Conservation (phyloP, 2,888 invertebrate genomes). For the Xiphydria camelus region DNA sequence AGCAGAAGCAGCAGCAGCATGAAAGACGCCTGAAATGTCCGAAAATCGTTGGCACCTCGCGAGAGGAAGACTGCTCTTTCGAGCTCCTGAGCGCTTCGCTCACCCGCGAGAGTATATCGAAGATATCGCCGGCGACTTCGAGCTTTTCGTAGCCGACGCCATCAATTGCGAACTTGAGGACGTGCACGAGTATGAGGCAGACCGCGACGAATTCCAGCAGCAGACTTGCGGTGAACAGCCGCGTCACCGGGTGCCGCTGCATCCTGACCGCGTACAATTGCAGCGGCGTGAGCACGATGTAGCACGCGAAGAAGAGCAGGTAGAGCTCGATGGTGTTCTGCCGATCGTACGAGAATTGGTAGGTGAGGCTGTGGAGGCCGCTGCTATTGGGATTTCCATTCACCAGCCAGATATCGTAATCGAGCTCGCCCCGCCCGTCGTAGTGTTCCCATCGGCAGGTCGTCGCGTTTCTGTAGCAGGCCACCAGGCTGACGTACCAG, state of each 20-base stretch:
- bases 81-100: too few relatives aligned
- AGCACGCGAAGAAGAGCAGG: slow-evolving; percentile 83
- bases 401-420: slow-evolving; percentile 94
- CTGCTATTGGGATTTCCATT: slow-evolving; percentile 93
- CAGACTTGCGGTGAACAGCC: slow-evolving; percentile 85
- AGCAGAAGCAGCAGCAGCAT: slow-evolving; percentile 89
- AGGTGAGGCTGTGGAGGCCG: slow-evolving; percentile 83
- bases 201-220: slow-evolving; percentile 84
- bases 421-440: slow-evolving; percentile 62
- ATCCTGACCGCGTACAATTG: slow-evolving; percentile 88
- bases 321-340: slow-evolving; percentile 92
- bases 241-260: slow-evolving; percentile 90
- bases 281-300: slow-evolving; percentile 82
- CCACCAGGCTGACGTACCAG: slow-evolving; percentile 94
- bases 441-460: slow-evolving; percentile 87
- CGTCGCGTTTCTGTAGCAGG: slow-evolving; percentile 81
- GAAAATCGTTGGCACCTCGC: slow-evolving; percentile 65
- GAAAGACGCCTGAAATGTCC: slow-evolving; percentile 75
- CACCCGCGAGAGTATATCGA: slow-evolving; percentile 90
- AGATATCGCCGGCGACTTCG: slow-evolving; percentile 86
- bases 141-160: slow-evolving; percentile 84
- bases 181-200: slow-evolving; percentile 84
- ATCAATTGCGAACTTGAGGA: slow-evolving; percentile 86
- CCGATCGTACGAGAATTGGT: slow-evolving; percentile 95
- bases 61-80: too few relatives aligned